These are phyloP conservation scores for Micrasema minimum DNA, from an alignment of 1,140 invertebrate species.

Conservation along the genomic window DNA sequence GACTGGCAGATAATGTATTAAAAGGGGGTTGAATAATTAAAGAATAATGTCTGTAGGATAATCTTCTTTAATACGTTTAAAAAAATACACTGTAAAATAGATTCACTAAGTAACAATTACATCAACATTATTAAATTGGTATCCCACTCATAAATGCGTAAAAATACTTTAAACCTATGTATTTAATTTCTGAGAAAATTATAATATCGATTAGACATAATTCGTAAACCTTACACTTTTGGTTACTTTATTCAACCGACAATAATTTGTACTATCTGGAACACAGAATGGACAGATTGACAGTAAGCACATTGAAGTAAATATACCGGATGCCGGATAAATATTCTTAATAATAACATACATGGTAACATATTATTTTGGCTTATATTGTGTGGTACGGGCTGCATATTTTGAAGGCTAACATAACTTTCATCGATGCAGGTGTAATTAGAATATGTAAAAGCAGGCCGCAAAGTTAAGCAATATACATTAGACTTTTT, in stretches of 20 bases:
- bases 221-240: constrained; percentile 28
- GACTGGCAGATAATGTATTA: too few species aligned
- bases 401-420: constrained; percentile 27
- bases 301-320: constrained; percentile 39
- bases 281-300: constrained; percentile 46
- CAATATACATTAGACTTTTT: too few species aligned
- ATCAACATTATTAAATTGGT: constrained; percentile 47
- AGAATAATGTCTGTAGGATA: constrained; percentile 29
- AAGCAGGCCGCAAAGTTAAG: too few species aligned
- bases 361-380: constrained; percentile 51
- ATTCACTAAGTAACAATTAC: constrained; percentile 53
- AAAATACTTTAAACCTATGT: constrained; percentile 49
- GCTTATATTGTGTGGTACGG: constrained; percentile 29
- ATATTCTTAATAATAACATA: constrained; percentile 35
- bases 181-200: constrained; percentile 46
- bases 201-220: constrained; percentile 16
- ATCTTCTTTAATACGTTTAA: constrained; percentile 54
- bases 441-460: background rate
- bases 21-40: constrained; percentile 19
- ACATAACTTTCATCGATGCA: background rate
- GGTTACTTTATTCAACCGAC: constrained; percentile 29
- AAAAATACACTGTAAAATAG: constrained; percentile 55
- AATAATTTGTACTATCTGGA: constrained; percentile 47
- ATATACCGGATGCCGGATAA: constrained; percentile 28
- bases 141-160: constrained; percentile 45